These are phyloP conservation scores for Betta splendens DNA, from an alignment of 2,797 vertebrate species.

Conservation along the genomic window DNA sequence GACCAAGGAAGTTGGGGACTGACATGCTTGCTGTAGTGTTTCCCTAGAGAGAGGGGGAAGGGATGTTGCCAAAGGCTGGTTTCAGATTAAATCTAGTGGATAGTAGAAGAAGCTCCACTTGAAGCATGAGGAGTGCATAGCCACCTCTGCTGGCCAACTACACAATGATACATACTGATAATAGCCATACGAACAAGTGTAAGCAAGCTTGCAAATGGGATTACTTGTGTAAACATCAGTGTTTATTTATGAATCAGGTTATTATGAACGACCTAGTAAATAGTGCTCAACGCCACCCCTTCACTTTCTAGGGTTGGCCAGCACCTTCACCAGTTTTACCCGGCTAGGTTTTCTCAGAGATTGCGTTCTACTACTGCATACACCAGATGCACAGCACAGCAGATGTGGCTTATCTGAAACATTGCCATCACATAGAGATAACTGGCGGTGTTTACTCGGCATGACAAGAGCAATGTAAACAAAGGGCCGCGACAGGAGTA, in stretches of 20 bases:
- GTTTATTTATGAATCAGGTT: not conserved
- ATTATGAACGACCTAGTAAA: not conserved
- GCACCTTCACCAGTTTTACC: no score
- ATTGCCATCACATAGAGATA: conserved; percentile 53
- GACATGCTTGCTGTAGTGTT: conserved; percentile 23
- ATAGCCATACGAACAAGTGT: not conserved
- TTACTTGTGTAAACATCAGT: not conserved
- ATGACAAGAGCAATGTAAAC: conserved; percentile 63
- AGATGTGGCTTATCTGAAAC: conserved; percentile 62
- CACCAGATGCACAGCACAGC: conserved; percentile 37
- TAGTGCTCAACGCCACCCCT: no score
- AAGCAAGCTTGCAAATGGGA: not conserved
- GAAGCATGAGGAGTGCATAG: conserved; percentile 27
- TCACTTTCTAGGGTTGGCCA: no score
- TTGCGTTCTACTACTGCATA: not conserved
- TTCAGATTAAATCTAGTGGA: conserved; percentile 38
- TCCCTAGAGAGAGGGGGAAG: conserved; percentile 31
- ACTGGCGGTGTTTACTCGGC: conserved; percentile 55
- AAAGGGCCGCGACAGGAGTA: conserved; percentile 41
- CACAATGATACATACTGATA: conserved; percentile 9
- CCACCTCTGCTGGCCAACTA: conserved; percentile 47
- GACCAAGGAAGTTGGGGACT: conserved; percentile 31
- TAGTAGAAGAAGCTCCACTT: conserved; percentile 26
- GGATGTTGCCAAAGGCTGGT: conserved; percentile 15
- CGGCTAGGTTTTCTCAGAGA: no score